These are phyloP conservation scores for Romanomermis culicivorax DNA, from an alignment of 2,888 invertebrate species.

Conservation along the genomic window DNA sequence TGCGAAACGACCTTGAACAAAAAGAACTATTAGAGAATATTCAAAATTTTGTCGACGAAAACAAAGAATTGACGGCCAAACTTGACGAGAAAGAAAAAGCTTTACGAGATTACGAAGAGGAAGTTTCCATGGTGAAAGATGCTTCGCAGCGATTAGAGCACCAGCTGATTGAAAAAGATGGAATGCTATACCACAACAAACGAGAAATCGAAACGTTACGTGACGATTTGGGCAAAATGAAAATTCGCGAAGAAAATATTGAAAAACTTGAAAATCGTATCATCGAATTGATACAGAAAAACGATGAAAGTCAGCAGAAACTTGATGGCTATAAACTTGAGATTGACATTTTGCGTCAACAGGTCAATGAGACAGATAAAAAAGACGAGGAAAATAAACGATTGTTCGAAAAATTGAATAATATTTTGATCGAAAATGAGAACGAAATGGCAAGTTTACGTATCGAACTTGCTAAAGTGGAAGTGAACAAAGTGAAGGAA, in stretches of 20 bases:
- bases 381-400: not conserved
- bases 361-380: not conserved
- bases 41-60: not conserved
- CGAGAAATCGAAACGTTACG: not conserved
- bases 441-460: too few species aligned
- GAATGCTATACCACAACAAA: not conserved
- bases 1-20: too few species aligned
- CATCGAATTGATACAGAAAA: not conserved
- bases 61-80: not conserved
- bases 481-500: too few species aligned
- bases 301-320: not conserved
- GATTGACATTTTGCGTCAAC: not conserved
- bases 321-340: not conserved
- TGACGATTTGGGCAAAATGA: not conserved
- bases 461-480: too few species aligned
- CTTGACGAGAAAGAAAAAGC: not conserved
- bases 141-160: not conserved
- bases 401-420: not conserved
- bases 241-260: not conserved
- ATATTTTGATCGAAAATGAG: not conserved
- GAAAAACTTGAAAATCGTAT: not conserved
- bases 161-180: not conserved
- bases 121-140: too few species aligned
- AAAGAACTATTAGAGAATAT: not conserved
- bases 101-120: not conserved